phyloP scores from a whole-genome alignment of 2,797 vertebrate genomes.

The Tauraco hartlaubi region DNA sequence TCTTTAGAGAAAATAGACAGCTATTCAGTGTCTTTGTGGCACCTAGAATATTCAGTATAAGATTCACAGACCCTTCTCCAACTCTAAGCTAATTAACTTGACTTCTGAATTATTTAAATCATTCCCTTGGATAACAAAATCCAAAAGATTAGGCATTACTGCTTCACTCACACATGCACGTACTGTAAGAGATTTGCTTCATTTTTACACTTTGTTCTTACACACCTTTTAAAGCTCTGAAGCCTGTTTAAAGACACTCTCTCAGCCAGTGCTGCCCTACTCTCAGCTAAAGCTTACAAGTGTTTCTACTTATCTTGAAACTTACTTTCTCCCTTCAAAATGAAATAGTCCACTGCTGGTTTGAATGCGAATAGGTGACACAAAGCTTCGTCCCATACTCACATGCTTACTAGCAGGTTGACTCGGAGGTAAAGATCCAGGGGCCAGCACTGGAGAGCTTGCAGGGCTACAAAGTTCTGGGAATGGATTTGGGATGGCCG shows the following conservation, averaged over 20 bases:
- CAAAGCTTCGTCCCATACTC: constrained; percentile 48
- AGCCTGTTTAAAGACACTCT: not conserved
- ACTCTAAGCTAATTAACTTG: not conserved
- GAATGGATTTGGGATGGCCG: constrained; percentile 97
- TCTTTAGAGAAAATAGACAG: not conserved
- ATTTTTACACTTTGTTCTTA: not conserved
- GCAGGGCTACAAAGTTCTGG: constrained; percentile 93
- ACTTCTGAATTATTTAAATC: not conserved
- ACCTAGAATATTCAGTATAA: not conserved
- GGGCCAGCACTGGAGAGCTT: constrained; percentile 87
- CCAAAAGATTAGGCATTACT: not conserved
- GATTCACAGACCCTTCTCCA: not conserved
- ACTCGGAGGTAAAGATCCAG: constrained; percentile 91
- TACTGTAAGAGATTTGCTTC: not conserved
- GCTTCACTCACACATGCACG: not conserved
- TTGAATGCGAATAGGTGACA: not conserved
- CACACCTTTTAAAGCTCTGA: not conserved
- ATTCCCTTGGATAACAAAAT: not conserved
- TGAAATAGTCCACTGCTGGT: not conserved
- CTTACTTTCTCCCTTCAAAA: not conserved
- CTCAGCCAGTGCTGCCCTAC: not conserved
- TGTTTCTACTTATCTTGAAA: not conserved
- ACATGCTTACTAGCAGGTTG: constrained; percentile 84
- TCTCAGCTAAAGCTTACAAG: not conserved
- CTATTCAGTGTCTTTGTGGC: not conserved